Conservation (phyloP, 2,797 vertebrate genomes). For the Zenarchopterus dispar region DNA sequence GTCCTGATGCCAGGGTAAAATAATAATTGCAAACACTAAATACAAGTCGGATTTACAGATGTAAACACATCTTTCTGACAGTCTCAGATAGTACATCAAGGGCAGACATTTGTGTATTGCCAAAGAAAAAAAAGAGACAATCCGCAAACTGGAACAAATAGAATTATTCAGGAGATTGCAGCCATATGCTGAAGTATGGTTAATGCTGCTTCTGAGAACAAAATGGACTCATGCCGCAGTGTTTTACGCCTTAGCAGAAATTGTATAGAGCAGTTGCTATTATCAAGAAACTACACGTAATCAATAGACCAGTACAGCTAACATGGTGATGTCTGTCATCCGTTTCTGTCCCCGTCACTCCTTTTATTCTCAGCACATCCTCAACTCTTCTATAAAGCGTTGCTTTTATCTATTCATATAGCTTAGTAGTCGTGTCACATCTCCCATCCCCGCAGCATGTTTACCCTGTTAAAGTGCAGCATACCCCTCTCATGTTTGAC, state of each 20-base stretch:
- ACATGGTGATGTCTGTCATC: constrained; percentile 48
- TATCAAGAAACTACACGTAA: constrained; percentile 40
- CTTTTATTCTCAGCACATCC: constrained; percentile 60
- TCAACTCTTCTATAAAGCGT: constrained; percentile 51
- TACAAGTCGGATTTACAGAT: constrained; percentile 1
- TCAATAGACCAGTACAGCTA: constrained; percentile 38
- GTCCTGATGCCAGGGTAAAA: background rate
- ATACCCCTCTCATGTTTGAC: constrained; percentile 21
- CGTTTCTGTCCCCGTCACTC: constrained; percentile 29
- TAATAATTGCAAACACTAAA: constrained; percentile 3
- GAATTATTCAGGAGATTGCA: constrained; percentile 67
- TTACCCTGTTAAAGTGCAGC: constrained; percentile 46
- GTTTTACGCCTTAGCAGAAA: constrained; percentile 36
- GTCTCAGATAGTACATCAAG: constrained; percentile 32
- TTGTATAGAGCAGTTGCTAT: constrained; percentile 20
- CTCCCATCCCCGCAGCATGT: constrained; percentile 57
- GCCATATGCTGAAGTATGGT: constrained; percentile 37
- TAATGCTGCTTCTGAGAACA: constrained; percentile 39
- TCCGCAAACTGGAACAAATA: constrained; percentile 68
- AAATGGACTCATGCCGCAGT: constrained; percentile 28
- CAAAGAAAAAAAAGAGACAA: constrained; percentile 34
- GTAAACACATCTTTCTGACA: constrained; percentile 38
- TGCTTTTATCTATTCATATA: constrained; percentile 70
- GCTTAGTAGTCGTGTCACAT: constrained; percentile 75
- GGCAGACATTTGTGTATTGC: constrained; percentile 48